Conservation (phyloP, 2,113 vertebrate species). For the Halichoerus grypus region DNA sequence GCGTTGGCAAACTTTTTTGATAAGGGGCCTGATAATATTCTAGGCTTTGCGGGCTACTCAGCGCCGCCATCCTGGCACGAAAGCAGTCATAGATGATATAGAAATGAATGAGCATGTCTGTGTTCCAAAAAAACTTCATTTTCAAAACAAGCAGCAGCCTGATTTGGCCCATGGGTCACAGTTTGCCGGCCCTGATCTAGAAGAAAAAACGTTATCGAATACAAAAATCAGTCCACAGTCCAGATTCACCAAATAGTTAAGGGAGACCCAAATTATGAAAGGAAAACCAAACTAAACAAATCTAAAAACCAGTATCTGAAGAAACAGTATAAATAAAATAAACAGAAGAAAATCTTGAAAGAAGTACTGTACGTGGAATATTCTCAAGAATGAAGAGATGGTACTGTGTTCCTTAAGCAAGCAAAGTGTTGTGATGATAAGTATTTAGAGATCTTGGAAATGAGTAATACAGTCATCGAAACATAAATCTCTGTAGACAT, state of each 20-base stretch:
- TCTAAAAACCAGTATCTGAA: not conserved
- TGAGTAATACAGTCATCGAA: not conserved
- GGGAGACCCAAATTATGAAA: not conserved
- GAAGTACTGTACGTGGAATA: not conserved
- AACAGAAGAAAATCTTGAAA: constrained; percentile 3
- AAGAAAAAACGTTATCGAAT: not conserved
- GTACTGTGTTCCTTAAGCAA: not conserved
- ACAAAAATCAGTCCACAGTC: not conserved
- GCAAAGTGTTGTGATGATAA: not conserved
- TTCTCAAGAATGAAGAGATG: not conserved
- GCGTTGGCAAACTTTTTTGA: not conserved
- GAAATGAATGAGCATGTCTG: not conserved
- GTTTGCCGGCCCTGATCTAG: not conserved
- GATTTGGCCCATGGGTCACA: not conserved
- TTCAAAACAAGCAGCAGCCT: not conserved
- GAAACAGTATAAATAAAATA: not conserved
- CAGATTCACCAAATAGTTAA: not conserved
- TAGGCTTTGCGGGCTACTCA: not conserved
- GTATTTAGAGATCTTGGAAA: not conserved
- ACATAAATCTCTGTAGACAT: not conserved
- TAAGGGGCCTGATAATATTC: not conserved
- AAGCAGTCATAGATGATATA: not conserved
- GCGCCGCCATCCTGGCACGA: not conserved
- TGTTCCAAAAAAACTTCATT: constrained; percentile 29
- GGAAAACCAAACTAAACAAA: constrained; percentile 12